phyloP scores from a whole-genome alignment of 2,888 invertebrate genomes.

The Galerucella nymphaeae region DNA sequence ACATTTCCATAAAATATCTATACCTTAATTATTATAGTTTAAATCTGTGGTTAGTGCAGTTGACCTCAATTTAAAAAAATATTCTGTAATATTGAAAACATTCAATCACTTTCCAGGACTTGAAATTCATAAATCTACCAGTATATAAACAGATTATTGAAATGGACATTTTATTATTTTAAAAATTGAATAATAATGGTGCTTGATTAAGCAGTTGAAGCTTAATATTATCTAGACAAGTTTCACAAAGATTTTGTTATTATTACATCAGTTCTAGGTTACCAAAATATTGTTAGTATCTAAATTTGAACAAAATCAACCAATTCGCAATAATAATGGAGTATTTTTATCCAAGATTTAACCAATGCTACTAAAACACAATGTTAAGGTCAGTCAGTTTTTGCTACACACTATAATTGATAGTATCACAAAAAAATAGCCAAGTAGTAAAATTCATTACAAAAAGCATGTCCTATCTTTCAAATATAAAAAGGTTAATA shows the following conservation, averaged over 20 bases:
- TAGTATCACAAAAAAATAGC: neutral
- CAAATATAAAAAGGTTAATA: neutral
- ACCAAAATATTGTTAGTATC: neutral
- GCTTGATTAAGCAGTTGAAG: neutral
- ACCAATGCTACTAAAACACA: neutral
- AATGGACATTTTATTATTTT: too few species aligned
- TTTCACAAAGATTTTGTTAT: neutral
- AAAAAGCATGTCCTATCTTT: neutral
- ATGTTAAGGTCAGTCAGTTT: neutral
- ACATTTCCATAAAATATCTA: too few species aligned
- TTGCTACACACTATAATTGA: neutral
- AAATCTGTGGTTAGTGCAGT: too few species aligned
- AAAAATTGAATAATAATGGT: neutral
- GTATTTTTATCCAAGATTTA: neutral
- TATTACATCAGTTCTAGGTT: neutral
- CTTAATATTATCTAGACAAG: constrained; percentile 1
- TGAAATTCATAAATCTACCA: too few species aligned
- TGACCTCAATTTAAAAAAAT: too few species aligned
- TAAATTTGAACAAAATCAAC: neutral
- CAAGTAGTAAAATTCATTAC: neutral
- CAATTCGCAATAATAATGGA: neutral
- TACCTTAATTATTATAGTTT: too few species aligned
- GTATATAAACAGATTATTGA: neutral
- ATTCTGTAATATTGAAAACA: too few species aligned
- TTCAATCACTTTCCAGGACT: too few species aligned